Conservation (phyloP, 2,797 vertebrate genomes). For the Buphagus erythrorhynchus region DNA sequence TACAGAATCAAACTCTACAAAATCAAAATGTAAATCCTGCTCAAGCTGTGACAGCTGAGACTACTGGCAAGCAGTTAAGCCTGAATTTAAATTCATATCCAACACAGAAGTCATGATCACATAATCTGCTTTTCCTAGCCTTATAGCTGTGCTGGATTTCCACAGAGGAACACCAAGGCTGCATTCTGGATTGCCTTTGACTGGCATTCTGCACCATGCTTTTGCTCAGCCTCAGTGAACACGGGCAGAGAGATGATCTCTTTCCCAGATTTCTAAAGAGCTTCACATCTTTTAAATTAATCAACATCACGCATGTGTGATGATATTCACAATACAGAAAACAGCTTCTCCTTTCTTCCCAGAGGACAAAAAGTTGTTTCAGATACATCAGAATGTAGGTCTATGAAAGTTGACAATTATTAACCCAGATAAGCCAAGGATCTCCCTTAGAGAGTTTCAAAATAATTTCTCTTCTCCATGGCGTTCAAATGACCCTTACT, state of each 20-base stretch:
- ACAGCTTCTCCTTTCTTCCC: background rate
- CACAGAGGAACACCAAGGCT: background rate
- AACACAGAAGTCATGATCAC: background rate
- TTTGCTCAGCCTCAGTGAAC: background rate
- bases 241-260: background rate
- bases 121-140: background rate
- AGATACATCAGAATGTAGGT: background rate
- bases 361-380: background rate
- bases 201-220: rapidly evolving
- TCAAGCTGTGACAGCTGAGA: background rate
- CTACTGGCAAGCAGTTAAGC: background rate
- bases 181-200: background rate
- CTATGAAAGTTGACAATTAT: background rate
- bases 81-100: background rate
- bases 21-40: background rate
- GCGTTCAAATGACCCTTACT: background rate
- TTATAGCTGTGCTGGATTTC: background rate
- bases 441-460: background rate
- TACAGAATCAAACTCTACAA: background rate
- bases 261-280: background rate
- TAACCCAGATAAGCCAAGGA: background rate
- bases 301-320: background rate
- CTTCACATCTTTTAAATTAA: background rate
- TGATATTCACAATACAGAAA: background rate
- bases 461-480: background rate